phyloP scores from a whole-genome alignment of 2,888 invertebrate species.

The Cylindroiulus punctatus region DNA sequence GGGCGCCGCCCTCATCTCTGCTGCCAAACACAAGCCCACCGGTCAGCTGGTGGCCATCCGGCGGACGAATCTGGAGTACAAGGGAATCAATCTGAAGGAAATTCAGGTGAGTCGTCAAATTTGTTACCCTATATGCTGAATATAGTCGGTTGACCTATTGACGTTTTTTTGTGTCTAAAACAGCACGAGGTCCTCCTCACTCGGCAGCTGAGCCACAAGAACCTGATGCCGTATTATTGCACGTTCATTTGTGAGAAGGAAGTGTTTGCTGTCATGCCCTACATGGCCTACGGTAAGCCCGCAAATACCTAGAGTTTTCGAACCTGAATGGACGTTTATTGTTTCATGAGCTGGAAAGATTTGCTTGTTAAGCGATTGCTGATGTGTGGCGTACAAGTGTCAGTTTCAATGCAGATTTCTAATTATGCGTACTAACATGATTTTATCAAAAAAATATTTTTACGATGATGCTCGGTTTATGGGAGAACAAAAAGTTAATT shows the following conservation, averaged over 20 bases:
- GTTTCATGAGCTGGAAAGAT: too few relatives aligned
- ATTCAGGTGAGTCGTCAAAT: conserved; percentile 9
- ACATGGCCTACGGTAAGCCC: conserved; percentile 75
- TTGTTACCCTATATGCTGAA: background rate
- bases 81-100: conserved; percentile 24
- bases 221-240: conserved; percentile 79
- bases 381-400: too few relatives aligned
- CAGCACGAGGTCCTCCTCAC: conserved; percentile 82
- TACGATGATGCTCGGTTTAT: too few relatives aligned
- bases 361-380: too few relatives aligned
- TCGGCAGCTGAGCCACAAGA: conserved; percentile 80
- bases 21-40: conserved; percentile 38
- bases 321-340: too few relatives aligned
- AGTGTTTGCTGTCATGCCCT: conserved; percentile 81
- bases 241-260: conserved; percentile 82
- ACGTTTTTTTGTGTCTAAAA: background rate
- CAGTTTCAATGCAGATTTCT: too few relatives aligned
- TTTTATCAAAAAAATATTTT: too few relatives aligned
- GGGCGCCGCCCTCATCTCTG: conserved; percentile 36
- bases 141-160: background rate
- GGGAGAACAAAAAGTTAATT: too few relatives aligned
- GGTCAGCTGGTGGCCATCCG: conserved; percentile 51
- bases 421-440: too few relatives aligned
- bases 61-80: conserved; percentile 53
- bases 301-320: background rate